These are phyloP conservation scores for Anodontia alba DNA, from an alignment of 2,888 invertebrate species.

Conservation along the genomic window DNA sequence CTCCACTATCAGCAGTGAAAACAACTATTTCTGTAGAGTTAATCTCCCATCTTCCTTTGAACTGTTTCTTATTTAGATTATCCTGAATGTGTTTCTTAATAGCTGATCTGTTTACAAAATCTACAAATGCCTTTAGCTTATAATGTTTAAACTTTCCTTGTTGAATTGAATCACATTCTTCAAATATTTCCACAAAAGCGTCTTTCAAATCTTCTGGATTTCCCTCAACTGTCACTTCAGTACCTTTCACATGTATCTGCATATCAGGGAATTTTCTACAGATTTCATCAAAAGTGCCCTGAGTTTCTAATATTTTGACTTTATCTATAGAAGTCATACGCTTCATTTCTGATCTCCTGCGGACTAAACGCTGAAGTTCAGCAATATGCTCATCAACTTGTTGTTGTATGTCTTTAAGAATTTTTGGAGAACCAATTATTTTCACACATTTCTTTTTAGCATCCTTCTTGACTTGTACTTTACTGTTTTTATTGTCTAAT, in stretches of 20 bases:
- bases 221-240: slow-evolving; percentile 52
- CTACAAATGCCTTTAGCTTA: slow-evolving; percentile 46
- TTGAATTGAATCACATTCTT: slow-evolving; percentile 52
- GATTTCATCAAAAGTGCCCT: slow-evolving; percentile 49
- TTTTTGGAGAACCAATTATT: slow-evolving; percentile 36
- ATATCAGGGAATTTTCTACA: slow-evolving; percentile 49
- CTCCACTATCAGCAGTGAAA: slow-evolving; percentile 28
- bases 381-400: slow-evolving; percentile 38
- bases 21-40: slow-evolving; percentile 35
- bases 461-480: slow-evolving; percentile 49
- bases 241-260: slow-evolving; percentile 49
- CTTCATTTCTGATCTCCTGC: slow-evolving; percentile 44
- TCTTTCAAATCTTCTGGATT: slow-evolving; percentile 54
- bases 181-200: slow-evolving; percentile 56
- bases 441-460: slow-evolving; percentile 44
- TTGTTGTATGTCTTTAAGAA: slow-evolving; percentile 30
- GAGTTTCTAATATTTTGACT: slow-evolving; percentile 41
- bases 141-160: slow-evolving; percentile 45
- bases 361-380: slow-evolving; percentile 32
- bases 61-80: slow-evolving; percentile 44
- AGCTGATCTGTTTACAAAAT: slow-evolving; percentile 43
- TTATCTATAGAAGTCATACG: slow-evolving; percentile 52
- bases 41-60: slow-evolving; percentile 49
- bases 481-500: slow-evolving; percentile 27
- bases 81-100: slow-evolving; percentile 41